phyloP scores from a whole-genome alignment of 1,140 invertebrate species.

The fruit fly (Drosophila melanogaster) region DNA sequence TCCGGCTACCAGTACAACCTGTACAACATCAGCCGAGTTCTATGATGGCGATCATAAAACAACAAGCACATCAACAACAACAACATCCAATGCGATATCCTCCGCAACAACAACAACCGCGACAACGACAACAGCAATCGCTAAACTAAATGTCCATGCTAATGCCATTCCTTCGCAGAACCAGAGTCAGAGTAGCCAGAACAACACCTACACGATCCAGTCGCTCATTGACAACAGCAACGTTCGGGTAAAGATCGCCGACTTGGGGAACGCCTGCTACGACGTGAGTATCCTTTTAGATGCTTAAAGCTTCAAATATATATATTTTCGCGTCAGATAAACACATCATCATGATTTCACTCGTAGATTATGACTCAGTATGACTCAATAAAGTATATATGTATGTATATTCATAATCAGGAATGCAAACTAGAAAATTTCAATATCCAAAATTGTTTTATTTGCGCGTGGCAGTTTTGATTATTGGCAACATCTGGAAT shows the following conservation, averaged over 20 bases:
- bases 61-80: constrained; percentile 49
- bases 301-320: too few relatives aligned
- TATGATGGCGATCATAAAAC: constrained; percentile 49
- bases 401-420: not conserved
- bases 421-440: too few relatives aligned
- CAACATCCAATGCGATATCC: constrained; percentile 40
- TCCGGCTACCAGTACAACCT: constrained; percentile 47
- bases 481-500: too few relatives aligned
- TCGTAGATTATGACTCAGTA: not conserved
- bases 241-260: constrained; percentile 97
- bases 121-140: constrained; percentile 50
- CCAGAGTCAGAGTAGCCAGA: constrained; percentile 71
- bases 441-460: too few relatives aligned
- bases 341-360: not conserved
- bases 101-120: constrained; percentile 37
- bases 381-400: too few relatives aligned
- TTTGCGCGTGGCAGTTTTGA: too few relatives aligned
- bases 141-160: constrained; percentile 80
- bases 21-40: constrained; percentile 52
- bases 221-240: constrained; percentile 94
- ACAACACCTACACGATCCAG: constrained; percentile 87
- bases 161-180: constrained; percentile 83
- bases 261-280: constrained; percentile 99
- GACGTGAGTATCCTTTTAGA: constrained; percentile 83
- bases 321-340: not conserved